These are phyloP conservation scores for Phragmatobia fuliginosa DNA, from an alignment of 2,888 invertebrate species.

Conservation along the genomic window DNA sequence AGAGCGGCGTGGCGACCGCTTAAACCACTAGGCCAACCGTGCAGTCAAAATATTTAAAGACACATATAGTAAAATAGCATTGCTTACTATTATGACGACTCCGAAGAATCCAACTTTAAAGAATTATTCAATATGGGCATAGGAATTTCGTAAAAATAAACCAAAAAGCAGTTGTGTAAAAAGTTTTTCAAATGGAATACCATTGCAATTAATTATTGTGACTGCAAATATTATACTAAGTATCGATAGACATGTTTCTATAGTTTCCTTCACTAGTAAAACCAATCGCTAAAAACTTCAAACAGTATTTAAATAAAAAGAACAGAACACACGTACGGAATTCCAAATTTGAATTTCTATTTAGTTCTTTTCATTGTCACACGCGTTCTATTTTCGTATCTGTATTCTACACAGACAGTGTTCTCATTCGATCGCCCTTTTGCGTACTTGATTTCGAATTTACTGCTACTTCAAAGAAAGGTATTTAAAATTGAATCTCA, in stretches of 20 bases:
- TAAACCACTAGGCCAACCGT: too few species aligned
- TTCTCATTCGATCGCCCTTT: conserved; percentile 44
- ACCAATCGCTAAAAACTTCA: conserved; percentile 31
- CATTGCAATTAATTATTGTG: not conserved
- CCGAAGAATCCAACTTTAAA: too few species aligned
- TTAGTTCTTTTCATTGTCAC: conserved; percentile 54
- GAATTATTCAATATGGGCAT: too few species aligned
- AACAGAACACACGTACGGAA: conserved; percentile 33
- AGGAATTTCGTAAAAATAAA: too few species aligned
- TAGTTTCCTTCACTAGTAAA: conserved; percentile 30
- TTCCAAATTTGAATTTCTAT: conserved; percentile 52
- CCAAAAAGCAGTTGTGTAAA: too few species aligned
- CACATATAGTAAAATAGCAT: too few species aligned
- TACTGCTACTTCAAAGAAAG: conserved; percentile 28
- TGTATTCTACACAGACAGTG: conserved; percentile 49
- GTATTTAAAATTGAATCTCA: conserved; percentile 27
- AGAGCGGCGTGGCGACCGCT: too few species aligned
- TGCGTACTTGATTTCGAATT: conserved; percentile 32
- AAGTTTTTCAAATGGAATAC: not conserved
- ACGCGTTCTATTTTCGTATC: conserved; percentile 50
- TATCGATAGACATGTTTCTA: conserved; percentile 7
- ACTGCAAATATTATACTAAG: not conserved
- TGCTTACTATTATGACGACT: too few species aligned
- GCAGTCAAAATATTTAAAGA: too few species aligned
- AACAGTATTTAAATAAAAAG: conserved; percentile 26